Conservation (phyloP, 2,797 vertebrate genomes). For the Microchirus variegatus region DNA sequence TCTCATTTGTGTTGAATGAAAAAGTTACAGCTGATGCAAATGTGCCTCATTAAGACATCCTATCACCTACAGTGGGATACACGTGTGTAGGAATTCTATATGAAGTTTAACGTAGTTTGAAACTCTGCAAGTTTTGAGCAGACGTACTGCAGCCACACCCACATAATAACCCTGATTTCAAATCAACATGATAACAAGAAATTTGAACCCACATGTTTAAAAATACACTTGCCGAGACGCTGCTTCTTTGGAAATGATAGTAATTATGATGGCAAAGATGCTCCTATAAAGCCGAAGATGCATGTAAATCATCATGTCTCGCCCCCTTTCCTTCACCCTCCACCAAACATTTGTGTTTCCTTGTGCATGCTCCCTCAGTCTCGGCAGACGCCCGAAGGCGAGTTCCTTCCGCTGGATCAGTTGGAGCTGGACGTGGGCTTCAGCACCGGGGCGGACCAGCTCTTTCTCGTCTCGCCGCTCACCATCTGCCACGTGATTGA, state of each 20-base stretch:
- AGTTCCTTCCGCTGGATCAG: constrained; percentile 98
- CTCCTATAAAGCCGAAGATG: constrained; percentile 46
- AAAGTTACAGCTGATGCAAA: too few relatives aligned
- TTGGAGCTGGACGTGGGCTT: constrained; percentile 99
- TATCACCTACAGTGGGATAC: too few relatives aligned
- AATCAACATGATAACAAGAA: too few relatives aligned
- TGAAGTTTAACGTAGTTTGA: too few relatives aligned
- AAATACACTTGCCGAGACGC: constrained; percentile 2
- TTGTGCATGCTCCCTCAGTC: constrained; percentile 83
- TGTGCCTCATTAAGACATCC: too few relatives aligned
- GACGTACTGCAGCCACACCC: too few relatives aligned
- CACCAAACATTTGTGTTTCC: constrained; percentile 65
- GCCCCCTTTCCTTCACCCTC: constrained; percentile 28
- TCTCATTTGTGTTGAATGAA: too few relatives aligned
- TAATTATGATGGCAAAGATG: constrained; percentile 51
- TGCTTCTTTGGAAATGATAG: constrained; percentile 11
- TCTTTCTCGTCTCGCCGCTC: constrained; percentile 98
- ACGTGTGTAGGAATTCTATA: too few relatives aligned
- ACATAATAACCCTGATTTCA: too few relatives aligned
- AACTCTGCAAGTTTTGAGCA: too few relatives aligned
- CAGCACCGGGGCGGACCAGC: constrained; percentile 98
- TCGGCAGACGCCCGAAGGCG: constrained; percentile 98
- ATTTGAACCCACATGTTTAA: background rate
- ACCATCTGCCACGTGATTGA: constrained; percentile 99
- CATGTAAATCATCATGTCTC: constrained; percentile 58